phyloP scores from a whole-genome alignment of 2,113 vertebrate species.

The Antigone vipio region DNA sequence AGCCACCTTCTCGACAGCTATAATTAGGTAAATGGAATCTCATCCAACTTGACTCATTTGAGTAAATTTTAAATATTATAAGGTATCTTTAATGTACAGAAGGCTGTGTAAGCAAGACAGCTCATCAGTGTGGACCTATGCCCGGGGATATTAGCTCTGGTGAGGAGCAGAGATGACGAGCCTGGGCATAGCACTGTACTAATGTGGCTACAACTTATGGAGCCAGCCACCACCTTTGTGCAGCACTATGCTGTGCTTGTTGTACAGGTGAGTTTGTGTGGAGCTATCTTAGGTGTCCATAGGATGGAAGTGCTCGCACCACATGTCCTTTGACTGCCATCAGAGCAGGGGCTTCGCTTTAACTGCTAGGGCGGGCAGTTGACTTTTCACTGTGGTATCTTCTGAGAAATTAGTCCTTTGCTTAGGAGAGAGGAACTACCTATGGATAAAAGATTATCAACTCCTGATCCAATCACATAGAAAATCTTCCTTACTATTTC shows the following conservation, averaged over 20 bases:
- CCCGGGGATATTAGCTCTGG: not conserved
- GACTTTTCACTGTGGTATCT: not conserved
- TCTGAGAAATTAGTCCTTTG: not conserved
- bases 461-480: not conserved
- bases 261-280: not conserved
- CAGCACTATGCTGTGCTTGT: not conserved
- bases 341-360: not conserved
- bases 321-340: not conserved
- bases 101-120: not conserved
- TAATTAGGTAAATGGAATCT: not conserved
- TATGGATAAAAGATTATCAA: not conserved
- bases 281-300: not conserved
- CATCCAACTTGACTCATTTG: not conserved
- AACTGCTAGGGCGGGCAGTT: not conserved
- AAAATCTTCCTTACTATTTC: not conserved
- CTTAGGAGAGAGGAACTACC: not conserved
- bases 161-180: not conserved
- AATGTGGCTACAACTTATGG: fast-evolving
- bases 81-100: not conserved
- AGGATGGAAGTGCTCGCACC: not conserved
- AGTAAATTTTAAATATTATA: not conserved
- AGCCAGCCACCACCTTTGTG: not conserved
- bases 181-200: not conserved
- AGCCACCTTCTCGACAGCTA: not conserved
- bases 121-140: not conserved